Evolutionary conservation across 2,888 invertebrate species (phyloP).

Genomic region (Diplolepis rosae): DNA sequence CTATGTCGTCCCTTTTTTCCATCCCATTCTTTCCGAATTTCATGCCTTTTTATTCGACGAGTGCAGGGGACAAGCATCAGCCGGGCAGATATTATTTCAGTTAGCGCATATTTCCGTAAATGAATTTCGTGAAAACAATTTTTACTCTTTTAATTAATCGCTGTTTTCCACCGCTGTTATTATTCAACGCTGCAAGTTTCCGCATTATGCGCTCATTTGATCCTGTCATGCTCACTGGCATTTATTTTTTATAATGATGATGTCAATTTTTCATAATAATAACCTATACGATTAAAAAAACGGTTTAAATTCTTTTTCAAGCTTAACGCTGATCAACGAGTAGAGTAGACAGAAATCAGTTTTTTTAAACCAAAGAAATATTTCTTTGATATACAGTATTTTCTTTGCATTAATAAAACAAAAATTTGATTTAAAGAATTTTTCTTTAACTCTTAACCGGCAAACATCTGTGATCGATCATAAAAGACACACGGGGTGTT

Average conservation of each 20-base stretch:
- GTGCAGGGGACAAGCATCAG: conserved; percentile 64
- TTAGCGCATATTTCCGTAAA: conserved; percentile 72
- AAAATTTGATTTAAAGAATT: too few species aligned
- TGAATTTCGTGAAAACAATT: conserved; percentile 73
- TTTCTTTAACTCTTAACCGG: too few species aligned
- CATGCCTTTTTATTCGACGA: conserved; percentile 49
- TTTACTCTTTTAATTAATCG: conserved; percentile 73
- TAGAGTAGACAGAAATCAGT: too few species aligned
- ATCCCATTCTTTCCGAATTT: conserved; percentile 29
- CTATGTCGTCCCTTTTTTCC: conserved; percentile 9
- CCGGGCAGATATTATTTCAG: conserved; percentile 72
- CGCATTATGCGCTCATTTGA: conserved; percentile 34
- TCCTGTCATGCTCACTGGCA: conserved; percentile 22
- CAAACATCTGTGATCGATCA: too few species aligned
- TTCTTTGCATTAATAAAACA: too few species aligned
- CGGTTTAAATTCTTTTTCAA: too few species aligned
- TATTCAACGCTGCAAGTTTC: conserved; percentile 43
- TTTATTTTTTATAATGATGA: conserved; percentile 23
- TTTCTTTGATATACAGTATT: too few species aligned
- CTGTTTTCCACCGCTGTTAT: conserved; percentile 55
- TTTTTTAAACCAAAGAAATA: too few species aligned
- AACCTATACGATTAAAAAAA: too few species aligned
- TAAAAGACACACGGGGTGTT: too few species aligned
- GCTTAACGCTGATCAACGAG: too few species aligned
- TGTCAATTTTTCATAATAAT: background rate